A percentile compares a stretch with the other conserved stretches of the same genome.
Evolutionary conservation across 2,797 vertebrate species (phyloP).

Genomic region (Myiothlypis coronata): DNA sequence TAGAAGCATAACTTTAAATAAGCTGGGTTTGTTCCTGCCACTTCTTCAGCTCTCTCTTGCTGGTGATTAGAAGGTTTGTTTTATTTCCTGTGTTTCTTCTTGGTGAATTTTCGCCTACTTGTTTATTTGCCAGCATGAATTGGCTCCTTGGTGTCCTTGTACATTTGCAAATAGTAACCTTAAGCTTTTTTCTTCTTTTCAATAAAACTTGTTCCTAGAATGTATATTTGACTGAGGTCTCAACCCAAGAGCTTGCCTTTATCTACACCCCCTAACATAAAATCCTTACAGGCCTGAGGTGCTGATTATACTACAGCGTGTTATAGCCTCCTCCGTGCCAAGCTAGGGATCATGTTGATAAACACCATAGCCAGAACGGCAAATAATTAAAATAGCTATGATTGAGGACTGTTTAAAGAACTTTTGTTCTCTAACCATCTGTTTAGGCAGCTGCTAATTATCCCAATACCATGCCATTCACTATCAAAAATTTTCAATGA

Average conservation of each 20-base stretch:
- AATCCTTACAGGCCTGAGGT: neutral
- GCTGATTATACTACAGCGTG: neutral
- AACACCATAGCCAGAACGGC: neutral
- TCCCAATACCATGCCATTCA: neutral
- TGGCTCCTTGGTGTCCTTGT: neutral
- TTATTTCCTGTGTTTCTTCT: neutral
- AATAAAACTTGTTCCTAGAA: neutral
- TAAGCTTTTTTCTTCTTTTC: neutral
- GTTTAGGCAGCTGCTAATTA: conserved; percentile 7
- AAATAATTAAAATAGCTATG: neutral
- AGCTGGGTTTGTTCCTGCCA: neutral
- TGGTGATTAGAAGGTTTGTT: neutral
- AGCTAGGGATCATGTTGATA: neutral
- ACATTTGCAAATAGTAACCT: neutral
- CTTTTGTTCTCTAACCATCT: neutral
- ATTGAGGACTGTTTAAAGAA: neutral
- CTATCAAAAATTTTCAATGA: neutral
- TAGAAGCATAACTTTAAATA: neutral
- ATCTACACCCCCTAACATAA: neutral
- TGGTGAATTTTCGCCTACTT: neutral
- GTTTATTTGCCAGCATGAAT: neutral
- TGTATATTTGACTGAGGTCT: neutral
- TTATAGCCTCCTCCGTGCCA: neutral
- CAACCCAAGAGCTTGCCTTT: neutral
- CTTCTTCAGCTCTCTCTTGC: neutral